Conservation (phyloP, 2,113 vertebrate genomes). For the Shinisaurus crocodilurus region DNA sequence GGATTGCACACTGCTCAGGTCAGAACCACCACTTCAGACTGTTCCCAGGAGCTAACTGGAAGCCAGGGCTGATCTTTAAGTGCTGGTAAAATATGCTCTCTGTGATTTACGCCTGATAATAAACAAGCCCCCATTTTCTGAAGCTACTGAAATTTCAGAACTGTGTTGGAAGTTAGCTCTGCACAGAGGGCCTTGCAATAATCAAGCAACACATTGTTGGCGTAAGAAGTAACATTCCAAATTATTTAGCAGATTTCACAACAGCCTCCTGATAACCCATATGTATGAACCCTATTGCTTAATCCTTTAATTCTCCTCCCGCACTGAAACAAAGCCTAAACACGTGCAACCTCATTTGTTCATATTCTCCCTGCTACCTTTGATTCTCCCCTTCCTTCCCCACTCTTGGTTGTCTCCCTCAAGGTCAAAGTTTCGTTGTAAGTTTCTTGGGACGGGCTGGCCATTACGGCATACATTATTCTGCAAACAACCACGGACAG, state of each 20-base stretch:
- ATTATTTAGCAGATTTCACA: neutral
- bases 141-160: neutral
- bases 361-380: neutral
- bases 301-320: neutral
- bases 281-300: neutral
- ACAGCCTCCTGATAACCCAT: neutral
- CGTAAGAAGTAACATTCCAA: neutral
- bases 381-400: neutral
- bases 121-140: neutral
- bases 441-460: neutral
- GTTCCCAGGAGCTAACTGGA: neutral
- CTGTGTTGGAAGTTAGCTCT: too few relatives aligned
- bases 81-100: neutral
- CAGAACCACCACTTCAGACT: neutral
- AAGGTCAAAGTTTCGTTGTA: neutral
- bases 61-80: too few relatives aligned
- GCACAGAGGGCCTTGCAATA: neutral
- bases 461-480: neutral
- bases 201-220: neutral
- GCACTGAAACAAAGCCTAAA: neutral
- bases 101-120: neutral
- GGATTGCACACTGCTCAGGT: neutral
- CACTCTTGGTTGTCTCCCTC: neutral
- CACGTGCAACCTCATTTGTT: neutral
- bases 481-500: neutral